phyloP scores from a whole-genome alignment of 1,140 invertebrate genomes.

The Diprion similis region DNA sequence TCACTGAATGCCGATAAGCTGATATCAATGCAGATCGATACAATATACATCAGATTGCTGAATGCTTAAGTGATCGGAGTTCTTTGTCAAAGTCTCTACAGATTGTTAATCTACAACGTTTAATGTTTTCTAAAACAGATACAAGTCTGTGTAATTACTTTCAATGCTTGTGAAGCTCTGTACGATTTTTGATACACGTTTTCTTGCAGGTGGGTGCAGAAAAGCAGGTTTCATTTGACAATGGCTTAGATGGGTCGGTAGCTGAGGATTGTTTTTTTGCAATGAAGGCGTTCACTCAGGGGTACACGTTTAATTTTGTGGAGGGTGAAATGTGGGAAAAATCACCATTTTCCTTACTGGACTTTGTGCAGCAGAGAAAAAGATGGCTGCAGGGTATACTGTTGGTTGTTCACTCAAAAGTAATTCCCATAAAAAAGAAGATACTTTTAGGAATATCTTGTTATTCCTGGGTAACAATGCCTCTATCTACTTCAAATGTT shows the following conservation, averaged over 20 bases:
- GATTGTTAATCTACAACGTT: background rate
- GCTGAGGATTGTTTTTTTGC: slow-evolving; percentile 98
- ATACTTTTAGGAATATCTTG: slow-evolving; percentile 87
- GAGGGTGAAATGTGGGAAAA: slow-evolving; percentile 99
- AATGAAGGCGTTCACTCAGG: slow-evolving; percentile 87
- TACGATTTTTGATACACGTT: background rate
- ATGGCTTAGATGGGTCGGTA: slow-evolving; percentile 94
- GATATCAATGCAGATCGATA: background rate
- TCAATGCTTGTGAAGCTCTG: too few species aligned
- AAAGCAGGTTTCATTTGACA: slow-evolving; percentile 91
- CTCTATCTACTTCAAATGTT: slow-evolving; percentile 89
- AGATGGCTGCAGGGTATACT: slow-evolving; percentile 97
- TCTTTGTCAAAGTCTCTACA: background rate
- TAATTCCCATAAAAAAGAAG: slow-evolving; percentile 84
- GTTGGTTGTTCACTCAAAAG: slow-evolving; percentile 89
- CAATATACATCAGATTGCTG: background rate
- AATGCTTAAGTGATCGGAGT: background rate
- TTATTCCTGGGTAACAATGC: slow-evolving; percentile 96
- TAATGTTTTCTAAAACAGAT: background rate
- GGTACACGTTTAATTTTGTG: slow-evolving; percentile 90
- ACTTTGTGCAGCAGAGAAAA: slow-evolving; percentile 95
- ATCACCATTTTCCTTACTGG: slow-evolving; percentile 92
- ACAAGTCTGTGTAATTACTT: too few species aligned
- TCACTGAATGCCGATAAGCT: background rate
- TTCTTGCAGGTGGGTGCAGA: slow-evolving; percentile 83